phyloP scores from a whole-genome alignment of 2,888 invertebrate species.

The Tortrix viridana region DNA sequence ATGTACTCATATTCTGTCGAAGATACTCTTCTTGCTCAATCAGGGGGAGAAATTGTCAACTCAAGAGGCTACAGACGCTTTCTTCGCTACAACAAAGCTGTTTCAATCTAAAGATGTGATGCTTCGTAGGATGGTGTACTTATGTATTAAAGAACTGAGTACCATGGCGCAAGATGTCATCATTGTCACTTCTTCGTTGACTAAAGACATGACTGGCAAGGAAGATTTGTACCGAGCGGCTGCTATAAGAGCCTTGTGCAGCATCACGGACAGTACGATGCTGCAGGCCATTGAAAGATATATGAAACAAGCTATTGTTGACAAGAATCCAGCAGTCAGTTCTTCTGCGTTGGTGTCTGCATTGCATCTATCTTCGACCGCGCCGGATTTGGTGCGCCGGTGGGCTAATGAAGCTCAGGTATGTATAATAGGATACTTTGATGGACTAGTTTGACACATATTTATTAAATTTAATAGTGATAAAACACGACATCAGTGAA shows the following conservation, averaged over 20 bases:
- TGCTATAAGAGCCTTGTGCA: slow-evolving; percentile 98
- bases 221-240: slow-evolving; percentile 96
- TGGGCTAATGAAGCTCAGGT: slow-evolving; percentile 99
- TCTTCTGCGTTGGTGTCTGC: slow-evolving; percentile 98
- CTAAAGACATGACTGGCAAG: slow-evolving; percentile 99
- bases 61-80: slow-evolving; percentile 98
- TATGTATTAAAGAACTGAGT: slow-evolving; percentile 98
- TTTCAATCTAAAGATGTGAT: slow-evolving; percentile 99
- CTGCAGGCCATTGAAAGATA: slow-evolving; percentile 98
- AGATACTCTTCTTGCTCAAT: slow-evolving; percentile 97
- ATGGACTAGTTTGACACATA: too few species aligned
- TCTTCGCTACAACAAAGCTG: slow-evolving; percentile 99
- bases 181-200: slow-evolving; percentile 98
- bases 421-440: too few species aligned
- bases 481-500: too few species aligned
- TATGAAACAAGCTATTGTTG: slow-evolving; percentile 99
- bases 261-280: slow-evolving; percentile 97
- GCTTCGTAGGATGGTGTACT: slow-evolving; percentile 96
- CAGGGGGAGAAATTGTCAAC: slow-evolving; percentile 97
- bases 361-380: slow-evolving; percentile 89
- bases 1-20: slow-evolving; percentile 98
- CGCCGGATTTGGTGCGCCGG: slow-evolving; percentile 96
- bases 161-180: slow-evolving; percentile 99
- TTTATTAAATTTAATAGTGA: too few species aligned
- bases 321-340: slow-evolving; percentile 96